Percentiles rank a stretch among this genome's conserved stretches.
Evolutionary conservation across 2,797 vertebrate species (phyloP).

Genomic region (Pangasius larnaudii): DNA sequence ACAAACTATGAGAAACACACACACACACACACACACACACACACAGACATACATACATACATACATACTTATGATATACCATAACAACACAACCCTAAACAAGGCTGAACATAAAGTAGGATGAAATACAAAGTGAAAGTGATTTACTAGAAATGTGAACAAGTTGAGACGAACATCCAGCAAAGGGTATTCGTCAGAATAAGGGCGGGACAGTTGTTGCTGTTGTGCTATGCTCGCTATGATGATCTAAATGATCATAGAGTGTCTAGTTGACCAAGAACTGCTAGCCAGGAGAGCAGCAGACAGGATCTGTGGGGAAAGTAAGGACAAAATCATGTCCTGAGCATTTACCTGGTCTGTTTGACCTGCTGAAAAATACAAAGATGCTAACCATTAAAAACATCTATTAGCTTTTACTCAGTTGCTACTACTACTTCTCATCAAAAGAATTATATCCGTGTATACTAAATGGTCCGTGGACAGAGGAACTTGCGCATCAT

Average conservation of each 20-base stretch:
- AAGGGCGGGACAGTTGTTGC: neutral
- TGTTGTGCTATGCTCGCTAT: neutral
- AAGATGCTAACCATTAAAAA: no score
- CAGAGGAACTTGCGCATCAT: neutral
- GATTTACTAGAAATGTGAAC: neutral
- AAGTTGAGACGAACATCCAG: constrained; percentile 2
- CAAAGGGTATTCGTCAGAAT: neutral
- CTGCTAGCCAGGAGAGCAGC: neutral
- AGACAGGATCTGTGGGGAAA: neutral
- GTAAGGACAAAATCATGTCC: neutral
- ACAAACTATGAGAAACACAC: no score
- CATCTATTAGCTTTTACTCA: neutral
- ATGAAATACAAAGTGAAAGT: neutral
- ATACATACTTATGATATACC: no score
- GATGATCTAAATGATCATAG: neutral
- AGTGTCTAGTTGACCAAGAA: neutral
- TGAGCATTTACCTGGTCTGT: neutral
- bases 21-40: neutral
- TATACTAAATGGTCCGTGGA: neutral
- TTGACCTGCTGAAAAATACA: no score
- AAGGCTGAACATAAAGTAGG: neutral
- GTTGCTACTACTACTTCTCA: neutral
- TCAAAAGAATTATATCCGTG: neutral
- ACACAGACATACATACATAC: neutral
- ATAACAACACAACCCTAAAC: neutral